Evolutionary conservation across 1,140 invertebrate genomes (phyloP).

Genomic region (Sarcophaga bullata): DNA sequence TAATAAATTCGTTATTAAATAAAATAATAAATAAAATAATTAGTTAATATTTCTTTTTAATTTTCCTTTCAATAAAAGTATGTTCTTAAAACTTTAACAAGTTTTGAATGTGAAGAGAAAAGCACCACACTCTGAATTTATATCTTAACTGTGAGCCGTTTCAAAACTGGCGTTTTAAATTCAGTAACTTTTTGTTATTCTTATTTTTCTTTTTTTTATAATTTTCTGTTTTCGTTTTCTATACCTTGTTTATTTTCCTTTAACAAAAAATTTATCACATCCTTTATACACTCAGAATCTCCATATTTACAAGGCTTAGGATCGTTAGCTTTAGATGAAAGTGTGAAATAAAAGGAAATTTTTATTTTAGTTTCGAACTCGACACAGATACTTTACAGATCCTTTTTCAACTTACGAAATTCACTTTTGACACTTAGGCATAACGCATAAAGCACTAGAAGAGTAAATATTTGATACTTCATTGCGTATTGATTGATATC

Average conservation of each 20-base stretch:
- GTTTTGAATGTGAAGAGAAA: too few species aligned
- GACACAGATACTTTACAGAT: background rate
- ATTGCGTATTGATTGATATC: too few species aligned
- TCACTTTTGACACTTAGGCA: background rate
- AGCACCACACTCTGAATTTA: too few species aligned
- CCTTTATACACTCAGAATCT: conserved; percentile 50
- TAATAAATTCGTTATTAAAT: too few species aligned
- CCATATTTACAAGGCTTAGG: conserved; percentile 56
- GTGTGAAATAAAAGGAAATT: background rate
- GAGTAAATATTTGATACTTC: background rate
- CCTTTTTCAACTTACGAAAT: background rate
- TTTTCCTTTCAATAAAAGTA: too few species aligned
- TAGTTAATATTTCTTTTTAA: too few species aligned
- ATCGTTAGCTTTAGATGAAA: conserved; percentile 50
- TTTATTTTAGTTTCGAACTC: background rate
- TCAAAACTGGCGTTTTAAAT: too few species aligned
- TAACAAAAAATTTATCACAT: conserved; percentile 48
- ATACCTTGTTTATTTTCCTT: conserved; percentile 41
- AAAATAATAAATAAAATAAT: too few species aligned
- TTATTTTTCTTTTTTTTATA: background rate
- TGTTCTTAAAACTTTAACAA: too few species aligned
- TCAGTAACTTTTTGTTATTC: too few species aligned
- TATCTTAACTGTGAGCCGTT: too few species aligned
- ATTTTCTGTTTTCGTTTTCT: background rate
- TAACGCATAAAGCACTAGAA: background rate